These are phyloP conservation scores for Hapalemur alaotrensis DNA, from an alignment of 2,797 vertebrate species.

Conservation along the genomic window DNA sequence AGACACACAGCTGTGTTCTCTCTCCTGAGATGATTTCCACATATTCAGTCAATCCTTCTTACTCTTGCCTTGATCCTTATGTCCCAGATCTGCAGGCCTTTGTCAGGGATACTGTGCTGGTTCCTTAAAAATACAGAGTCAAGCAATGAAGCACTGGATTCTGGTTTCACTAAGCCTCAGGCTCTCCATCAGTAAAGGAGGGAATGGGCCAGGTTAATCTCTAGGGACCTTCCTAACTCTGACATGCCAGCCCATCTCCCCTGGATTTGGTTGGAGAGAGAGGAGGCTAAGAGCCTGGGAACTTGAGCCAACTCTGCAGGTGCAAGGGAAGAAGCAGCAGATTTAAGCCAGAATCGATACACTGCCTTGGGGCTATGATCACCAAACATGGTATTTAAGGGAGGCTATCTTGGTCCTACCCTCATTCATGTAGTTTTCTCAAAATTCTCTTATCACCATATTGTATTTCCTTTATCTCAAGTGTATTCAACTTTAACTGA, in stretches of 20 bases:
- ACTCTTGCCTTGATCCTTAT: neutral
- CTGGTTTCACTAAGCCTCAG: neutral
- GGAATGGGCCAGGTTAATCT: neutral
- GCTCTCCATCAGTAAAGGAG: neutral
- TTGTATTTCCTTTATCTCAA: neutral
- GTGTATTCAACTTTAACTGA: neutral
- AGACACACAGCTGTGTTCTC: too few species aligned
- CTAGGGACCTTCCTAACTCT: neutral
- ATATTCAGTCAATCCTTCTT: neutral
- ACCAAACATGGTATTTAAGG: constrained; percentile 28
- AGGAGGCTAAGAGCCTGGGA: neutral
- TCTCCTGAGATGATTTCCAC: neutral
- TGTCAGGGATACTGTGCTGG: neutral
- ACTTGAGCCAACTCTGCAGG: neutral
- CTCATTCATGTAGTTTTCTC: neutral
- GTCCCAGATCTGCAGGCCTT: neutral
- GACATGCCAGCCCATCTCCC: neutral
- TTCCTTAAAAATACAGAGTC: neutral
- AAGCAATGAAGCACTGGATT: neutral
- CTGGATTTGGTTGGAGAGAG: neutral
- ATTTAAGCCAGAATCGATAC: constrained; percentile 20
- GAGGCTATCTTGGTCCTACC: constrained; percentile 15
- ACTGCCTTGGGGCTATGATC: neutral
- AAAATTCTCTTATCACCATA: constrained; percentile 8
- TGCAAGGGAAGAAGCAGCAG: neutral